phyloP scores from a whole-genome alignment of 1,140 invertebrate genomes.

The Drosophila tsacasi region DNA sequence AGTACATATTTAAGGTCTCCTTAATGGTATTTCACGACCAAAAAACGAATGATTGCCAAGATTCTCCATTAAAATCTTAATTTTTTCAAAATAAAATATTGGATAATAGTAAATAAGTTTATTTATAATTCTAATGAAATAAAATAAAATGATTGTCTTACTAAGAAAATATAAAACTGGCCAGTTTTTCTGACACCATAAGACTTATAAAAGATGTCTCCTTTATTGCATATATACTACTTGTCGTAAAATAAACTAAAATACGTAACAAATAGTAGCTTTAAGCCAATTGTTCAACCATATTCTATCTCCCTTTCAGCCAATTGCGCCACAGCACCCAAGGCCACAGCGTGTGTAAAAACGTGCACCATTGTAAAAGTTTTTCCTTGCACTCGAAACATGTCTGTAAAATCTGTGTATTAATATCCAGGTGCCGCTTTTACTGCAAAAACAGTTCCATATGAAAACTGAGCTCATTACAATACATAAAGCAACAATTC shows the following conservation, averaged over 20 bases:
- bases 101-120: not conserved
- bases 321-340: not conserved
- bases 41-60: too few relatives aligned
- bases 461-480: not conserved
- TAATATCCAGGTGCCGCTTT: not conserved
- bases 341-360: not conserved
- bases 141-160: not conserved
- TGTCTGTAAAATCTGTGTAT: not conserved
- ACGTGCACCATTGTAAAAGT: not conserved
- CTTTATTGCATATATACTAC: not conserved
- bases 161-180: not conserved
- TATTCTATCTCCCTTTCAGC: not conserved
- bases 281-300: not conserved
- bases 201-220: too few relatives aligned
- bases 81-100: too few relatives aligned
- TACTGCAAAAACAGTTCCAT: not conserved
- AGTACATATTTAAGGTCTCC: too few relatives aligned
- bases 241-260: not conserved
- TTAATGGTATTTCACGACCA: too few relatives aligned
- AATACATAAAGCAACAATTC: slow-evolving; percentile 42
- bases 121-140: not conserved
- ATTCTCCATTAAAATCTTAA: too few relatives aligned
- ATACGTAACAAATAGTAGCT: not conserved
- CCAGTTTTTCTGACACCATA: too few relatives aligned
- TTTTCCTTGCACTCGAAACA: too few relatives aligned